Evolutionary conservation across 2,888 invertebrate genomes (phyloP), one percentile per base, ranked within the genome.

Genomic region (Caradrina kadenii): DNA sequence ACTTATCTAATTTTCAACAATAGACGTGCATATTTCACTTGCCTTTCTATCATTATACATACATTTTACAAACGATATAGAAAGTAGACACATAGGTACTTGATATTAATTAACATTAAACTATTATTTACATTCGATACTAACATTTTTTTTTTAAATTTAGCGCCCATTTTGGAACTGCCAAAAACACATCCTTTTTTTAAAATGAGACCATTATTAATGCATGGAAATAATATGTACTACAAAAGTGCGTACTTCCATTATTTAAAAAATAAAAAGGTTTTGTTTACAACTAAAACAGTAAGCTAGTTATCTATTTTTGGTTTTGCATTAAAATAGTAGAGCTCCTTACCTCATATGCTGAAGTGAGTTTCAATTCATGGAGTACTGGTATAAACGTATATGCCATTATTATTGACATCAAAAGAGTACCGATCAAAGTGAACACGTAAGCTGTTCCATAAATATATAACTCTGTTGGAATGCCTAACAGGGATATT

Each of bases 401-500:
- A 63, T 92, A 94, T 11, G 96, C 96, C 90, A 97, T 96, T 50
- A 97, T 91, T 17, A 97, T 76, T 3, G 96, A 97, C 96, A 97
- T 97, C 6, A 96, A 73, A 2, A 97, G 82, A 19, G 97, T 94
- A 0, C 97, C 97, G 11, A 96, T 92, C 21, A 96, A 91, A 10
- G 97, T 96, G 86, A 96, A 97, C 50, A 97, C 88, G 87, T 98
- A 98, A 69, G 97, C 97, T 15, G 97, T 97, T 0, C 98, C 98
- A 86, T 97, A 97, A 15, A 98, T 93, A 85, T 98, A 98, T 26
- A 98, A 95, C 89, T 98, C 98, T 1, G 98, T 98, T 1, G 98
- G 98, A 7, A 97, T 98, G 2, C 98, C 98, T 79, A 98, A 92
- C 49, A 98, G 91, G 0, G 98, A 97, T 79, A 98, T 98, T 11